Conservation (phyloP, 2,113 vertebrate species). For the Nothoprocta pentlandii region DNA sequence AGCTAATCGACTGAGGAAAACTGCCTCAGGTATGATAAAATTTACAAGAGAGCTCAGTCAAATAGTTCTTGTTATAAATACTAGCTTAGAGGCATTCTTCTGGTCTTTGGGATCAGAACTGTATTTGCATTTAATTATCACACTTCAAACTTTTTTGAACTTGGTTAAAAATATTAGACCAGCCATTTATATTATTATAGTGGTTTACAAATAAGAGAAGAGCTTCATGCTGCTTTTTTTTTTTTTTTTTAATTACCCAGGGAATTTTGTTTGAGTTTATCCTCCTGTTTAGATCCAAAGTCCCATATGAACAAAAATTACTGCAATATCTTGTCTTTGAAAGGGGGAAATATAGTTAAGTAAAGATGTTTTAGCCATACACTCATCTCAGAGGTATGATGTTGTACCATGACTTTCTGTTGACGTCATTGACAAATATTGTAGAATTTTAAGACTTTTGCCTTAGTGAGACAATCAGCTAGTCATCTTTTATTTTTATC, state of each 20-base stretch:
- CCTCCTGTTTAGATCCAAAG: background rate
- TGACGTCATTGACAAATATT: conserved; percentile 34
- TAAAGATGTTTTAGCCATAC: background rate
- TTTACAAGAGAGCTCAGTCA: conserved; percentile 84
- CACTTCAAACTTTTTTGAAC: conserved; percentile 79
- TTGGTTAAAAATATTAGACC: conserved; percentile 71
- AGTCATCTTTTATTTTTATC: background rate
- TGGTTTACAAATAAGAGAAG: background rate
- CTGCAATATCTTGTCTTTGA: background rate
- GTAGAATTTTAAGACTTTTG: conserved; percentile 40
- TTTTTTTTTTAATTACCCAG: background rate
- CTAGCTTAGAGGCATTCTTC: conserved; percentile 86
- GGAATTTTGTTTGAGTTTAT: background rate
- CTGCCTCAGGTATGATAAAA: conserved; percentile 89
- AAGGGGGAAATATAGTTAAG: background rate
- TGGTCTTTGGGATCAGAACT: conserved; percentile 75
- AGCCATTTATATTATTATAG: conserved; percentile 66
- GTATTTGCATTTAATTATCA: conserved; percentile 86
- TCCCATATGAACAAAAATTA: background rate
- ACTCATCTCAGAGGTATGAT: background rate
- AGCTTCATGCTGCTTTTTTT: background rate
- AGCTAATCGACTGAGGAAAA: conserved; percentile 82
- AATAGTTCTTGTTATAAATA: conserved; percentile 86
- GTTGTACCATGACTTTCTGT: background rate
- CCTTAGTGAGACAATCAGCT: background rate